phyloP scores from a whole-genome alignment of 2,797 vertebrate genomes.

The Pteropus rufus region DNA sequence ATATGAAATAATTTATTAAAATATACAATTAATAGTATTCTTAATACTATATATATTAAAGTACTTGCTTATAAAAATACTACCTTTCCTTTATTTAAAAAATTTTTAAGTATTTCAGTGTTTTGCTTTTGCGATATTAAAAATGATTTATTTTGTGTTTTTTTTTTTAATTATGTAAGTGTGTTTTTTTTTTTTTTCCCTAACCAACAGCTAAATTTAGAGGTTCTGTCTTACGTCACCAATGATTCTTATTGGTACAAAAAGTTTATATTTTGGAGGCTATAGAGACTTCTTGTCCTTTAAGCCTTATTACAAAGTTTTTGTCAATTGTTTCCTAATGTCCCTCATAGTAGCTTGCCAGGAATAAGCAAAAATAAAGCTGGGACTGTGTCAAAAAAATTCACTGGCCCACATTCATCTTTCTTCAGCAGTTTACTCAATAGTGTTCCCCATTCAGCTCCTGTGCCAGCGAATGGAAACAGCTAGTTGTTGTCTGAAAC shows the following conservation, averaged over 20 bases:
- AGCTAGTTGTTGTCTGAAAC: conserved; percentile 79
- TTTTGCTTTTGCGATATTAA: conserved; percentile 8
- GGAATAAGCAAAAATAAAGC: conserved; percentile 79
- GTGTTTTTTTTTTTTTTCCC: not conserved
- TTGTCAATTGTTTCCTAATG: conserved; percentile 74
- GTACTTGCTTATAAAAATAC: not conserved
- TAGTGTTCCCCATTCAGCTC: conserved; percentile 67
- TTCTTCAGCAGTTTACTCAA: conserved; percentile 70
- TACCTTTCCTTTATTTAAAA: not conserved
- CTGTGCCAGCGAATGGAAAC: conserved; percentile 75
- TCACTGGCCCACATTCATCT: conserved; percentile 76
- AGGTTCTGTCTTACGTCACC: conserved; percentile 59
- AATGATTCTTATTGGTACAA: conserved; percentile 60
- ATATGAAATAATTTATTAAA: not conserved
- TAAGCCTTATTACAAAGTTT: conserved; percentile 72
- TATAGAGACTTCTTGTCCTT: conserved; percentile 75
- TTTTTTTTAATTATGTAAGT: not conserved
- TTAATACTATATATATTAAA: not conserved
- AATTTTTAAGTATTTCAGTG: not conserved
- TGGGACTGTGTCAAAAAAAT: conserved; percentile 78
- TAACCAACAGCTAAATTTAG: conserved; percentile 59
- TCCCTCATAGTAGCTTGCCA: conserved; percentile 77
- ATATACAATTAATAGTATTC: not conserved
- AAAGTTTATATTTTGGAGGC: conserved; percentile 56
- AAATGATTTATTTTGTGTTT: not conserved